phyloP scores from a whole-genome alignment of 2,797 vertebrate genomes.

The Buphagus erythrorhynchus region DNA sequence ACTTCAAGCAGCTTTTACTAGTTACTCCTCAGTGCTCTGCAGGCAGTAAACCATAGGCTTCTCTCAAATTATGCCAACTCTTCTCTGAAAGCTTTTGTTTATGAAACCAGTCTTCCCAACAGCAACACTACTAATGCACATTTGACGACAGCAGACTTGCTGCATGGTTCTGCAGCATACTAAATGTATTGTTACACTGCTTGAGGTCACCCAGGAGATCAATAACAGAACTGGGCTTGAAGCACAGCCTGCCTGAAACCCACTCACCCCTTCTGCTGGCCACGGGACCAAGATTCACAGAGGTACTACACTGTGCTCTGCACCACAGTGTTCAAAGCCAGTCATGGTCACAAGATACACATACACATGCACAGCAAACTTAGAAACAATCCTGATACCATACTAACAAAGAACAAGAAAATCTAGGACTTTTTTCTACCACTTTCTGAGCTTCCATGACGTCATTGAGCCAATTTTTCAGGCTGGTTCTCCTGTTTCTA shows the following conservation, averaged over 20 bases:
- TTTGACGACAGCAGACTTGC: not conserved
- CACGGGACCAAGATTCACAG: accelerated
- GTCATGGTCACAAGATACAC: not conserved
- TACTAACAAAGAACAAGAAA: not conserved
- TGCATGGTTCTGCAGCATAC: accelerated
- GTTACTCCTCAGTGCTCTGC: not conserved
- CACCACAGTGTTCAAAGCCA: not conserved
- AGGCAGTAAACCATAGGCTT: not conserved
- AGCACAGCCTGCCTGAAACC: not conserved
- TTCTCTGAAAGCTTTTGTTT: not conserved
- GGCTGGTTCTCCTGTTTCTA: not conserved
- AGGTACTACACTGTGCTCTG: accelerated
- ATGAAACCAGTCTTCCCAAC: not conserved
- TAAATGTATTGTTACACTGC: accelerated
- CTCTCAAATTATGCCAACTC: not conserved
- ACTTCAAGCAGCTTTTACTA: not conserved
- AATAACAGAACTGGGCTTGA: not conserved
- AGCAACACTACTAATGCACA: not conserved
- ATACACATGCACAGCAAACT: not conserved
- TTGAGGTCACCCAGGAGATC: not conserved
- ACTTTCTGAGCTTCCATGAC: not conserved
- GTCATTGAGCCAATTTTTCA: not conserved
- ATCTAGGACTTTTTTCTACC: not conserved
- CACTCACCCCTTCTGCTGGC: not conserved
- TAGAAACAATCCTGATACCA: not conserved